phyloP scores from a whole-genome alignment of 1,140 invertebrate species.

The Bombus balteatus region DNA sequence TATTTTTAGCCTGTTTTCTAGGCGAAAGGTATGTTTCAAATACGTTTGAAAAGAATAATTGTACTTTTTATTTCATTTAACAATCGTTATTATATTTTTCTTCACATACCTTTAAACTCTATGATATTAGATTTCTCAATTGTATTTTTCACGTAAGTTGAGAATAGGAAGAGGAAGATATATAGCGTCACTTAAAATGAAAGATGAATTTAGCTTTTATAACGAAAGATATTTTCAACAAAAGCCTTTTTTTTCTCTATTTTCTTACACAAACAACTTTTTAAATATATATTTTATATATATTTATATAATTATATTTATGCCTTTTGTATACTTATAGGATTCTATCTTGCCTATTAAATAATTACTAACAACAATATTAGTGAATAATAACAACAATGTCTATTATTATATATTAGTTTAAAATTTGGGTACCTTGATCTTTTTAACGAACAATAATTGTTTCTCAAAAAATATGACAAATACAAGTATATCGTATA shows the following conservation, averaged over 20 bases:
- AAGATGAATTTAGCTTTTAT: not conserved
- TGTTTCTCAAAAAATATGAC: not conserved
- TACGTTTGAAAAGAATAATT: not conserved
- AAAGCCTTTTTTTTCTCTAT: too few species aligned
- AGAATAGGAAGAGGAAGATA: not conserved
- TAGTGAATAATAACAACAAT: too few species aligned
- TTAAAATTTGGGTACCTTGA: too few species aligned
- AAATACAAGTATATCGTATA: too few species aligned
- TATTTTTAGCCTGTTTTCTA: not conserved
- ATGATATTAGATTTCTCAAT: not conserved
- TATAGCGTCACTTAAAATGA: not conserved
- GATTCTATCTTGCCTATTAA: fast-evolving
- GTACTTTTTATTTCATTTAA: not conserved
- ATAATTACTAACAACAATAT: not conserved
- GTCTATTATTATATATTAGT: too few species aligned
- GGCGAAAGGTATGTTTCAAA: not conserved
- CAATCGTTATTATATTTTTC: not conserved
- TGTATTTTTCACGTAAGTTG: not conserved
- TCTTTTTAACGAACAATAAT: not conserved
- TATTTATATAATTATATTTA: not conserved
- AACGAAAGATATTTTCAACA: not conserved
- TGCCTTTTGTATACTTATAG: not conserved
- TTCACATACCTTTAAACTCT: too few species aligned
- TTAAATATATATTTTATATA: not conserved
- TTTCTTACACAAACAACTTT: too few species aligned